Percentiles rank a stretch among this genome's conserved stretches.
Conservation (phyloP, 2,797 vertebrate genomes). For the Micropoecilia bifurca region DNA sequence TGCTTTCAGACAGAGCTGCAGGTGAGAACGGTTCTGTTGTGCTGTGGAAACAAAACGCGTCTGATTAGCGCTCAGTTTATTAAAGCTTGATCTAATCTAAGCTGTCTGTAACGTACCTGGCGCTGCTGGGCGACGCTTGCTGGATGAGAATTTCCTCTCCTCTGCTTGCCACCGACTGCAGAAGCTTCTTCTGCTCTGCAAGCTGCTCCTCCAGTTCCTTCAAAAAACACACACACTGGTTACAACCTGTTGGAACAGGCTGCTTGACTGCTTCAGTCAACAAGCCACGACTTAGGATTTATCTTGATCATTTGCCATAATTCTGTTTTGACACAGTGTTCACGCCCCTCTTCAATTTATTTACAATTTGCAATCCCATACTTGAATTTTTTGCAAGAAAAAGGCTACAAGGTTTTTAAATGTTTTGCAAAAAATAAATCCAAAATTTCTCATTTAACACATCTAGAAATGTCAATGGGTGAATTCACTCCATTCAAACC, state of each 20-base stretch:
- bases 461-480: background rate
- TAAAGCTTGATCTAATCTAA: background rate
- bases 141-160: slow-evolving; percentile 94
- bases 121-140: slow-evolving; percentile 81
- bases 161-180: slow-evolving; percentile 91
- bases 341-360: background rate
- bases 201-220: slow-evolving; percentile 95
- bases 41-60: slow-evolving; percentile 67
- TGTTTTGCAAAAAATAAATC: background rate
- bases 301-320: background rate
- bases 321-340: background rate
- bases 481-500: background rate
- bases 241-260: background rate
- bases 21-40: slow-evolving; percentile 81
- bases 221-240: slow-evolving; percentile 7
- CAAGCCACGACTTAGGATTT: background rate
- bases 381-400: background rate
- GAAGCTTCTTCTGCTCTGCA: slow-evolving; percentile 92
- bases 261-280: slow-evolving; percentile 3
- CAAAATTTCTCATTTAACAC: background rate
- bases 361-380: background rate
- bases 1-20: slow-evolving; percentile 79
- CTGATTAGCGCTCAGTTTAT: background rate
- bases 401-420: background rate
- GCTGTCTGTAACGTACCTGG: slow-evolving; percentile 34